These are phyloP conservation scores for Amblyraja radiata DNA, from an alignment of 2,797 vertebrate genomes.

Conservation along the genomic window DNA sequence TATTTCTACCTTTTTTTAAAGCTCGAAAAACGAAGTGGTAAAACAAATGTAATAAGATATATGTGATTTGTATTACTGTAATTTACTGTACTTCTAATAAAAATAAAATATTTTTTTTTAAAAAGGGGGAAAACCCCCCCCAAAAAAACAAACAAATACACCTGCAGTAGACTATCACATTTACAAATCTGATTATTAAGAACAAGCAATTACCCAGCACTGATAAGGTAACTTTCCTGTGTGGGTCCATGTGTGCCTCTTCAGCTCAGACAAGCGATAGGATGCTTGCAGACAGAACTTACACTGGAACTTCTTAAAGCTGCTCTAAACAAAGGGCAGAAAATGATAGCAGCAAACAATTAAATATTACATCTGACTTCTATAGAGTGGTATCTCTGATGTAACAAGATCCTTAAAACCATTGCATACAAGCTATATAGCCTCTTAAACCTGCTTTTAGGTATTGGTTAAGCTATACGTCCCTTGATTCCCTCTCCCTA, in stretches of 20 bases:
- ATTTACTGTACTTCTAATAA: no score
- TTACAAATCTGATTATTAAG: not conserved
- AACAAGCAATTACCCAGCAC: constrained; percentile 41
- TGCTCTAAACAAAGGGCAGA: constrained; percentile 33
- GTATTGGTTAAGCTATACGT: no score
- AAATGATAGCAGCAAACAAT: constrained; percentile 36
- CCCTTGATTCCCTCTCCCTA: not conserved
- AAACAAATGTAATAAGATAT: no score
- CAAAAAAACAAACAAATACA: no score
- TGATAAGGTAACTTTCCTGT: constrained; percentile 45
- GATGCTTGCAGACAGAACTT: constrained; percentile 44
- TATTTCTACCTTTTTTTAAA: no score
- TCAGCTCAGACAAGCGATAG: constrained; percentile 43
- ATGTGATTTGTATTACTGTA: no score
- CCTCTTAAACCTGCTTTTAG: not conserved
- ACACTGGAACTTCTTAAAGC: constrained; percentile 45
- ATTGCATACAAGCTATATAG: not conserved
- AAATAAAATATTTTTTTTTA: no score
- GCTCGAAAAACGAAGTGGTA: no score
- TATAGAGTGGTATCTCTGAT: not conserved
- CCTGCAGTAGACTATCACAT: not conserved
- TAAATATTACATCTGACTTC: not conserved
- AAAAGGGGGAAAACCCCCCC: no score
- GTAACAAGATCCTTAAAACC: not conserved
- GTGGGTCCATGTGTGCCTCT: constrained; percentile 45